These are phyloP conservation scores for Sebastes elongatus DNA, from an alignment of 2,797 vertebrate genomes.

Conservation along the genomic window DNA sequence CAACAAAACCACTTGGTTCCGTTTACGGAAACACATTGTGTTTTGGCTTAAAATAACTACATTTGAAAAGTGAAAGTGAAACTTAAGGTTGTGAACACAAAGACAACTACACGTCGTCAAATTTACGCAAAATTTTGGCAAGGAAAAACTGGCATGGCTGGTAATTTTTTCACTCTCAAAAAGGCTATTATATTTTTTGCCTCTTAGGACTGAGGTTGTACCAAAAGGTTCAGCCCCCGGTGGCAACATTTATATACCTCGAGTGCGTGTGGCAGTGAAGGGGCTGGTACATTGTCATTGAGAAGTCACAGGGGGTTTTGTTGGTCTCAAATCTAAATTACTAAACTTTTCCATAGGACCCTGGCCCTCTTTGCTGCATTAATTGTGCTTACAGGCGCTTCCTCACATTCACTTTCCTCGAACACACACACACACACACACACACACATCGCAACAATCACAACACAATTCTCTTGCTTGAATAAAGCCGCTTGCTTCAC, in stretches of 20 bases:
- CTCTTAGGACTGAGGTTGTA: neutral
- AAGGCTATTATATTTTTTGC: neutral
- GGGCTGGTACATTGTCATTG: constrained; percentile 64
- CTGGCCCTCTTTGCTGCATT: neutral
- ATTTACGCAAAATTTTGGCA: too few relatives aligned
- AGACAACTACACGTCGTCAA: too few relatives aligned
- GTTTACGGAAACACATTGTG: too few relatives aligned
- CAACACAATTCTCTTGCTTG: neutral
- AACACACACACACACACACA: constrained; percentile 8
- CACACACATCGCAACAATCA: neutral
- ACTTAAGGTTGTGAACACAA: too few relatives aligned
- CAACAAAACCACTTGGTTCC: too few relatives aligned
- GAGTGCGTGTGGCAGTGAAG: constrained; percentile 69
- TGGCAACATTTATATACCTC: neutral
- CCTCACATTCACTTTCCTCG: neutral
- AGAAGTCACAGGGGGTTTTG: constrained; percentile 7
- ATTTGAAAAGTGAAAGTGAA: too few relatives aligned
- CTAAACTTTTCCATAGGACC: neutral
- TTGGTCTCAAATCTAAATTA: constrained; percentile 11
- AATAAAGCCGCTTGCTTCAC: constrained; percentile 22
- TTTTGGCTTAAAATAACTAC: too few relatives aligned
- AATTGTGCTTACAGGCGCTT: constrained; percentile 50
- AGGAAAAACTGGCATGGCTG: neutral
- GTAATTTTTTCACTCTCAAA: neutral
- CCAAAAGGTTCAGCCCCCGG: neutral